These are phyloP conservation scores for Pandemis cinnamomeana DNA, from an alignment of 2,888 invertebrate genomes.

Conservation along the genomic window DNA sequence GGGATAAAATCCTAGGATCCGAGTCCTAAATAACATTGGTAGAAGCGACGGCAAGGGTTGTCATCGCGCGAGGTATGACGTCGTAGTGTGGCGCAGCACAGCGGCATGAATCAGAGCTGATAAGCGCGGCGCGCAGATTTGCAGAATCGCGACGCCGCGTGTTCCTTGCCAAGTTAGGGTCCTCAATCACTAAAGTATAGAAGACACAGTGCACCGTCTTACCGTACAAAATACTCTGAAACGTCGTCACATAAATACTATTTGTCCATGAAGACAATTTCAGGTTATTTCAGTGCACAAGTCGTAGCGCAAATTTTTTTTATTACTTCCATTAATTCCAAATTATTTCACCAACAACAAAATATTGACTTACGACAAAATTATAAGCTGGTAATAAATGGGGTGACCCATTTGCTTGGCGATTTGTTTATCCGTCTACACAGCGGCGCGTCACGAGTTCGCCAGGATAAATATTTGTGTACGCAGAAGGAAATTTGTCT, in stretches of 20 bases:
- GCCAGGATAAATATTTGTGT: conserved; percentile 42
- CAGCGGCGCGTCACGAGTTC: conserved; percentile 40
- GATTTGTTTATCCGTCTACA: conserved; percentile 43
- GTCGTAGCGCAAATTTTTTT: too few relatives aligned
- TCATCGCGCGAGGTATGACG: conserved; percentile 53
- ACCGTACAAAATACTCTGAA: not conserved
- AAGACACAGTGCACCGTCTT: not conserved
- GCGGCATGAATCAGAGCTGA: conserved; percentile 78
- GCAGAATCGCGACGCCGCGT: conserved; percentile 68
- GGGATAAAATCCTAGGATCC: too few relatives aligned
- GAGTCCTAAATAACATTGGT: conserved; percentile 57
- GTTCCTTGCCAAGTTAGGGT: conserved; percentile 75
- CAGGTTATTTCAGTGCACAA: too few relatives aligned
- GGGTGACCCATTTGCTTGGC: conserved; percentile 41
- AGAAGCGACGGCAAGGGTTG: conserved; percentile 55
- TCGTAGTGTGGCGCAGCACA: conserved; percentile 48
- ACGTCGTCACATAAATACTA: not conserved
- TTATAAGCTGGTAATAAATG: conserved; percentile 42
- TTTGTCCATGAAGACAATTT: too few relatives aligned
- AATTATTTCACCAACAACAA: conserved; percentile 26
- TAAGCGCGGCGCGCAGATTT: conserved; percentile 78
- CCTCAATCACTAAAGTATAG: conserved; percentile 58
- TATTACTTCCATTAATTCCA: not conserved
- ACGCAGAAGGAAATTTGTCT: conserved; percentile 42
- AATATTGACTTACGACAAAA: conserved; percentile 36